phyloP scores from a whole-genome alignment of 2,797 vertebrate genomes.

The Florisuga fusca region DNA sequence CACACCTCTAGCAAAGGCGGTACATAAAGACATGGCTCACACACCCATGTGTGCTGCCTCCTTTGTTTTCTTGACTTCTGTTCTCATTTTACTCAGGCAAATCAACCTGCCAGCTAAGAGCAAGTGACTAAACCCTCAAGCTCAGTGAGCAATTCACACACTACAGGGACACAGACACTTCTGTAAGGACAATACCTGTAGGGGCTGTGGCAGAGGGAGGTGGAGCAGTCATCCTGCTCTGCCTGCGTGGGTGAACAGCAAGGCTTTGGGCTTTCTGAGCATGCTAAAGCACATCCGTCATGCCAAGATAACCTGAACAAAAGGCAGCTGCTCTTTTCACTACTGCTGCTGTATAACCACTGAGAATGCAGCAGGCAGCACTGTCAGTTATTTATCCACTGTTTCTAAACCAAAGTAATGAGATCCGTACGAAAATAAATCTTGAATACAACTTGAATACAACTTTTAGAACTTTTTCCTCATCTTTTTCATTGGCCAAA shows the following conservation, averaged over 20 bases:
- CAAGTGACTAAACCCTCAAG: background rate
- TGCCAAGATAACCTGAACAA: background rate
- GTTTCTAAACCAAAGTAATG: background rate
- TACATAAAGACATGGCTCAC: background rate
- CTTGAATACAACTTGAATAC: background rate
- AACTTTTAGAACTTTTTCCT: background rate
- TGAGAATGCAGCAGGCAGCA: background rate
- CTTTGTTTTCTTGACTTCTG: background rate
- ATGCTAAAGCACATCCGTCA: accelerated
- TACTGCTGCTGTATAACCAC: background rate
- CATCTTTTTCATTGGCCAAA: background rate
- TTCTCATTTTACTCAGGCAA: background rate
- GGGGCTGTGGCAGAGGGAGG: background rate
- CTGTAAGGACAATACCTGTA: background rate
- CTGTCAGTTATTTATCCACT: background rate
- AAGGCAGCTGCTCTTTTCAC: background rate
- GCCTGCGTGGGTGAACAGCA: background rate
- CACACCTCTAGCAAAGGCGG: background rate
- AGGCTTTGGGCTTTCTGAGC: background rate
- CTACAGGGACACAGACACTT: background rate
- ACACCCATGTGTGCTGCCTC: background rate
- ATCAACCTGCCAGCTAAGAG: background rate
- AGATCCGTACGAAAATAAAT: background rate
- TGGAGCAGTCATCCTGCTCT: background rate
- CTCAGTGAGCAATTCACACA: accelerated